Base-by-base conservation (phyloP, 2,888 invertebrate species). In the Drosophila macrospina region DNA sequence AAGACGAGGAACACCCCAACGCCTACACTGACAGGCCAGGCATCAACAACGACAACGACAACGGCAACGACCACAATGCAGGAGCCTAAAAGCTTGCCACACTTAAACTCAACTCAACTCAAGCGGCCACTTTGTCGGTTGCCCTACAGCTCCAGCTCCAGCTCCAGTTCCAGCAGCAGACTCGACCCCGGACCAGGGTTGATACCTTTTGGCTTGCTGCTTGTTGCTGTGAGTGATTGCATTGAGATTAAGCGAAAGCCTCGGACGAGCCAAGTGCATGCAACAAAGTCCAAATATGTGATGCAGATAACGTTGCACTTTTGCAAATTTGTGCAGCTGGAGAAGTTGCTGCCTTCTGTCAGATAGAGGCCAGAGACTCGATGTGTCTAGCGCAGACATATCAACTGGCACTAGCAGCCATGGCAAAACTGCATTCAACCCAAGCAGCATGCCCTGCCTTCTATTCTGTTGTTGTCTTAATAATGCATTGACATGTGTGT, bases 171-270 rank as follows among this genome's bases (percentile, higher is more conserved):
- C 28, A n/a, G 10, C 10, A n/a, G n/a, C 13, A 44, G 24, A 24
- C 44, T n/a, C 34, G 45, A 5, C 54, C 44, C 34, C 26, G 61
- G 37, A 30, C 36, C 32, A 30, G 24, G 24, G 45, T 15, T 59
- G 32, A 57, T 65, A 44, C 59, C 42, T 61, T 63, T 42, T 59
- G 68, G 48, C 48, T 37, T 64, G 47, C 52, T 54, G 66, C 62
- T 87, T 75, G 75, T 68, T 75, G 71, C 70, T 64, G 60, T 79
- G 86, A 85, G 87, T 88, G 84, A 88, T 87, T 85, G 84, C 84
- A 81, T 82, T 79, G 84, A 78, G 84, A 87, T 88, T 89, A 87
- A 77, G 67, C 79, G 77, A 71, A 67, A 76, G 70, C 80, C 51
- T 59, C 60, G 67, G 44, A 50, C n/a, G 36, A 39, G 8, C 42